Evolutionary conservation across 2,797 vertebrate genomes (phyloP).

Genomic region (Sebastes hubbsi): DNA sequence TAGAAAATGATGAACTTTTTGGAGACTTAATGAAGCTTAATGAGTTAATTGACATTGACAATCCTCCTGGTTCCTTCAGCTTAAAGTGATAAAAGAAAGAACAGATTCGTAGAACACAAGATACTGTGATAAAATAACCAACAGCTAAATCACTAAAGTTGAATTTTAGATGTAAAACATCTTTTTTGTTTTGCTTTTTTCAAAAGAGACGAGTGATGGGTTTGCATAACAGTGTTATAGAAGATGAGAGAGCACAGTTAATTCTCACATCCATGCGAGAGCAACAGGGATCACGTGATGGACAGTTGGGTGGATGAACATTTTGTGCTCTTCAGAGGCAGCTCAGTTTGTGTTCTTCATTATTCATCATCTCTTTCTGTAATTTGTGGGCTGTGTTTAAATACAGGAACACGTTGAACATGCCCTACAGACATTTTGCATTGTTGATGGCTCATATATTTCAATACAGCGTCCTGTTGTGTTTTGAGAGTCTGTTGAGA

Average conservation of each 20-base stretch:
- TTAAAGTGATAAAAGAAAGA: neutral
- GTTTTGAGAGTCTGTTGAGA: neutral
- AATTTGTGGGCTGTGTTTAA: neutral
- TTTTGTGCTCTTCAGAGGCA: conserved; percentile 20
- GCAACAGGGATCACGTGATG: conserved; percentile 33
- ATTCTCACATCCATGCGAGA: conserved; percentile 29
- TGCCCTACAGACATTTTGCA: neutral
- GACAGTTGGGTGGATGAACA: conserved; percentile 45
- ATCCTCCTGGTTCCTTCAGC: neutral
- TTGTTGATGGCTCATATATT: neutral
- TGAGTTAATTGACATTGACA: neutral
- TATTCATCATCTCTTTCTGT: neutral
- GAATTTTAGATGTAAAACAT: neutral
- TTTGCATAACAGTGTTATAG: conserved; percentile 43
- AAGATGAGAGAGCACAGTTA: conserved; percentile 20
- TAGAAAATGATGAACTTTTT: neutral
- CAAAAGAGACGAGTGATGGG: conserved; percentile 12
- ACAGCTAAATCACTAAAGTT: neutral
- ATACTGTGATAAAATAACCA: neutral
- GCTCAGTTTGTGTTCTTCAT: conserved; percentile 16
- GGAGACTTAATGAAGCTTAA: neutral
- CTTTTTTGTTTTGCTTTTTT: neutral
- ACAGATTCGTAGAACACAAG: neutral
- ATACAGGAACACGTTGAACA: neutral
- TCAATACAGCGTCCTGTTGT: neutral